Conservation (phyloP, 1,140 invertebrate species). For the Drosophila sp. region DNA sequence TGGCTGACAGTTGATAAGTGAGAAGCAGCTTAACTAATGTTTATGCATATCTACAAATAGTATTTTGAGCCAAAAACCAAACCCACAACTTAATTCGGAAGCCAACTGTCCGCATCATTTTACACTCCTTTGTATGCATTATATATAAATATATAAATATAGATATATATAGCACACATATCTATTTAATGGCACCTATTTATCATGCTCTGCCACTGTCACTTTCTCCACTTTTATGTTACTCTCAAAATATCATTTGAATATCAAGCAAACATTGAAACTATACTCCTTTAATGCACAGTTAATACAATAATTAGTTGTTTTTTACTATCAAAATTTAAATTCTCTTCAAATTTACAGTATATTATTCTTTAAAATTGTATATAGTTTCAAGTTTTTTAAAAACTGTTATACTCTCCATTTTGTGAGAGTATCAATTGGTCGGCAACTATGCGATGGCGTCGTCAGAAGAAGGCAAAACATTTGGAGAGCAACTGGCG, state of each 20-base stretch:
- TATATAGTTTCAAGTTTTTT: too few species aligned
- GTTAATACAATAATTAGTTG: too few species aligned
- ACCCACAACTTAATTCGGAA: constrained; percentile 13
- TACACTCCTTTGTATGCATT: too few species aligned
- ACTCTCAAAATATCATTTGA: neutral
- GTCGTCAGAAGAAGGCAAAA: neutral
- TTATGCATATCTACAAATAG: constrained; percentile 23
- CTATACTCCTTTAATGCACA: too few species aligned
- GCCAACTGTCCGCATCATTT: constrained; percentile 15
- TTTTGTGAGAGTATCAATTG: constrained; percentile 8
- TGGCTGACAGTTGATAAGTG: constrained; percentile 28
- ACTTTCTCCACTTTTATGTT: neutral
- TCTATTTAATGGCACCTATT: neutral
- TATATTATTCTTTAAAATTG: neutral
- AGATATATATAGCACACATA: neutral
- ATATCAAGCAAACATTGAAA: too few species aligned
- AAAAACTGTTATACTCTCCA: too few species aligned
- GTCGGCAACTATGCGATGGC: neutral
- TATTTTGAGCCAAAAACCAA: constrained; percentile 12
- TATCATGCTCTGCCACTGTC: too few species aligned
- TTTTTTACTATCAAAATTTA: too few species aligned
- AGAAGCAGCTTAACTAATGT: constrained; percentile 38
- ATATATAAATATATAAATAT: too few species aligned
- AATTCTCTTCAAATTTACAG: neutral
- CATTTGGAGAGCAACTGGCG: constrained; percentile 4